phyloP scores from a whole-genome alignment of 1,140 invertebrate genomes.

The Sitophilus oryzae region DNA sequence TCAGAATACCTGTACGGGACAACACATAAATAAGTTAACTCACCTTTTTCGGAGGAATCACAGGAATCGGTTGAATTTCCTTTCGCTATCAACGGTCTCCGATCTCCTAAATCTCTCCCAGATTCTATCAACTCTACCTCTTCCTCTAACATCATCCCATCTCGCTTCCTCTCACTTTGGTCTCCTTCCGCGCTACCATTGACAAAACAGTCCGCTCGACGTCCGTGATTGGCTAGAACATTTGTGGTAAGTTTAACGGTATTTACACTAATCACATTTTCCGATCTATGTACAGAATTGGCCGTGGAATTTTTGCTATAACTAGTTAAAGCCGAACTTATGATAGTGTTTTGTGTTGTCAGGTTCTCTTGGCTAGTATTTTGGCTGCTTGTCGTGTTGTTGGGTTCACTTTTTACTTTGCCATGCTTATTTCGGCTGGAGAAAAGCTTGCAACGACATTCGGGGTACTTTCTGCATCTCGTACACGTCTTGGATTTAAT shows the following conservation, averaged over 20 bases:
- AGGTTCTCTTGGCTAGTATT: conserved; percentile 2
- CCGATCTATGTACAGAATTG: conserved; percentile 15
- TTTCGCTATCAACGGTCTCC: conserved; percentile 20
- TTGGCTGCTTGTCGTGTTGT: not conserved
- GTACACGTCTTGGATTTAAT: conserved; percentile 2
- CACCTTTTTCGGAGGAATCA: conserved; percentile 41
- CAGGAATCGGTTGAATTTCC: conserved; percentile 38
- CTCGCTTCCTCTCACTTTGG: not conserved
- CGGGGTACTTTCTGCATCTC: conserved; percentile 23
- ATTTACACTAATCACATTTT: conserved; percentile 13
- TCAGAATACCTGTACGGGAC: not conserved
- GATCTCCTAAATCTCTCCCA: not conserved
- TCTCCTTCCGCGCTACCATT: not conserved
- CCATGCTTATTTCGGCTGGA: not conserved
- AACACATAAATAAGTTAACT: not conserved
- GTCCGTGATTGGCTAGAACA: not conserved
- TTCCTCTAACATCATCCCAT: not conserved
- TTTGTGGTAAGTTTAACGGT: conserved; percentile 10
- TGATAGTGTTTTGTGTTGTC: conserved; percentile 12
- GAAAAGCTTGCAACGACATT: conserved; percentile 4
- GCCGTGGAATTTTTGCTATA: conserved; percentile 20
- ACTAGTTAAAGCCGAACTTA: conserved; percentile 19
- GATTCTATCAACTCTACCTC: not conserved
- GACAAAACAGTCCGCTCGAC: not conserved
- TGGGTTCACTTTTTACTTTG: conserved; percentile 1